Base-by-base conservation (phyloP, 2,113 vertebrate species). In the Paramormyrops kingsleyae region DNA sequence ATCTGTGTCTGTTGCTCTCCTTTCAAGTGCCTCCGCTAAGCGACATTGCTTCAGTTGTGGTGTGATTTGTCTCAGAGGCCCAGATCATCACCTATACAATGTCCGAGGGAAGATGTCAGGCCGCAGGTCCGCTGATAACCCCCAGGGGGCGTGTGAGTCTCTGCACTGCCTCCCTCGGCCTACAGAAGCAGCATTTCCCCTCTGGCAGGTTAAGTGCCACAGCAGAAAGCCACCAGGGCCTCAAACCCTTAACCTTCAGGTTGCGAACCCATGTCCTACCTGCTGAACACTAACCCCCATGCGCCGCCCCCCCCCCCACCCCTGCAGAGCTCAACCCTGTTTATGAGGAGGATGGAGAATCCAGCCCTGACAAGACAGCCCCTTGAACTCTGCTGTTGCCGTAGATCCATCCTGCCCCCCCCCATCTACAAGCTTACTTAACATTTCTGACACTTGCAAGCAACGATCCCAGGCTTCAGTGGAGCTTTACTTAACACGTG, bases 281-380 rank as follows among this genome's bases (percentile, higher is more conserved):
- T 19, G 56, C 56, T 24, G 5, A 62, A 31, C 50, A 44, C 46
- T 13, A 21, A 31, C 59, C 31, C 66, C 27, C n/a, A 74, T 31
- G 59, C 59, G 6, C n/a, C 24, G 1, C 19, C 12, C 24, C 56
- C 17, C 19, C 10, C 24, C 59, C 5, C 12, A 47, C 47, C 47
- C 27, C 88, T 19, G 31, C 19, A 39, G 66, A 31, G 66, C 50
- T 46, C 15, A 53, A 24, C 50, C 80, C 35, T 46, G 42, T 31
- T 89, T 85, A 89, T 21, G 27, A 35, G 31, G 19, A 59, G 77
- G 80, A 83, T 84, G 52, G 80, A 89, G 17, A 85, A 31, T 27
- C 46, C n/a, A 19, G n/a, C 46, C 42, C 13, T 27, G 44, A 24
- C 44, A 27, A 62, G 62, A n/a, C 59, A 88, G 10, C 21, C 46